Evolutionary conservation across 1,140 invertebrate species (phyloP).

Genomic region (silkworm (Bombyx mori)): ASM3026992v2 NC_085118.1:10624501-10625000

Average conservation of each 20-base stretch:
- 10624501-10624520: constrained; percentile 81
- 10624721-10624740: constrained; percentile 80
- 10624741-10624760: constrained; percentile 83
- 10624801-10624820: constrained; percentile 77
- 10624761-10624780: constrained; percentile 87
- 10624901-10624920: constrained; percentile 43
- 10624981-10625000: constrained; percentile 90
- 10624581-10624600: constrained; percentile 87
- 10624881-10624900: constrained; percentile 25
- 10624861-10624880: constrained; percentile 14
- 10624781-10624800: constrained; percentile 84
- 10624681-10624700: constrained; percentile 43
- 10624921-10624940: constrained; percentile 42
- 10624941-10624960: constrained; percentile 65
- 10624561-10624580: constrained; percentile 65
- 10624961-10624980: constrained; percentile 75
- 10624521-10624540: constrained; percentile 82
- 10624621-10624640: constrained; percentile 90
- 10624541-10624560: constrained; percentile 69
- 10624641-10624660: constrained; percentile 85
- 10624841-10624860: constrained; percentile 28
- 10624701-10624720: constrained; percentile 73
- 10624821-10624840: constrained; percentile 48
- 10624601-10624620: constrained; percentile 89
- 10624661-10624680: constrained; percentile 74